Percentiles rank a stretch among this genome's conserved stretches.
Conservation (phyloP, 2,113 vertebrate species). For the Antigone vipio region DNA sequence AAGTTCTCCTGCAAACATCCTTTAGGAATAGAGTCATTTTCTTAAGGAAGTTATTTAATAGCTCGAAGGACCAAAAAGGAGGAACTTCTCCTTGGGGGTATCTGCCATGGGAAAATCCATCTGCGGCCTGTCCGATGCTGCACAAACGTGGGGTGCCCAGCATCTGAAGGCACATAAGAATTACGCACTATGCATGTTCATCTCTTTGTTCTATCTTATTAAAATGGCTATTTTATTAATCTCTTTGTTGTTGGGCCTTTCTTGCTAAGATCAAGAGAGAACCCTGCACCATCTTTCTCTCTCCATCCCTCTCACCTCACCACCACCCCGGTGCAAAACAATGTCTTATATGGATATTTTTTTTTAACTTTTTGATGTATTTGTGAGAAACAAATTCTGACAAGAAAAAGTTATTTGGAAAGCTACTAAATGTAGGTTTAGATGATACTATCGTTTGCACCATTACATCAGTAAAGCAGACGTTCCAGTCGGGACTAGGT, state of each 20-base stretch:
- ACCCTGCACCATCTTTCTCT: background rate
- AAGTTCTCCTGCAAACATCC: background rate
- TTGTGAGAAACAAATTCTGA: background rate
- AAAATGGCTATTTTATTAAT: background rate
- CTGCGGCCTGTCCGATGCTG: too few species aligned
- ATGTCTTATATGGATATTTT: background rate
- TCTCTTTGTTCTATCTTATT: background rate
- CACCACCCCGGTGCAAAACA: background rate
- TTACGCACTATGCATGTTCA: background rate
- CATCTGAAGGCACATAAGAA: accelerated
- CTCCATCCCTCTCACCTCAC: background rate
- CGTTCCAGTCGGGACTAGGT: background rate
- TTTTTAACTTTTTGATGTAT: background rate
- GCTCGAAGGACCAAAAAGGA: background rate
- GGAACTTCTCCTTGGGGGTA: background rate
- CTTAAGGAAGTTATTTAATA: background rate
- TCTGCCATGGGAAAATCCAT: background rate
- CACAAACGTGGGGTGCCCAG: accelerated
- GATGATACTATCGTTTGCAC: background rate
- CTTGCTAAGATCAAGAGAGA: background rate
- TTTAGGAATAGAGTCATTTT: background rate
- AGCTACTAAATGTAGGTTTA: background rate
- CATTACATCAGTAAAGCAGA: background rate
- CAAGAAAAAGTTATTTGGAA: background rate
- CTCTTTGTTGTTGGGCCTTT: background rate